Evolutionary conservation across 2,888 invertebrate species (phyloP).

Genomic region (Drosophila ezoana): DNA sequence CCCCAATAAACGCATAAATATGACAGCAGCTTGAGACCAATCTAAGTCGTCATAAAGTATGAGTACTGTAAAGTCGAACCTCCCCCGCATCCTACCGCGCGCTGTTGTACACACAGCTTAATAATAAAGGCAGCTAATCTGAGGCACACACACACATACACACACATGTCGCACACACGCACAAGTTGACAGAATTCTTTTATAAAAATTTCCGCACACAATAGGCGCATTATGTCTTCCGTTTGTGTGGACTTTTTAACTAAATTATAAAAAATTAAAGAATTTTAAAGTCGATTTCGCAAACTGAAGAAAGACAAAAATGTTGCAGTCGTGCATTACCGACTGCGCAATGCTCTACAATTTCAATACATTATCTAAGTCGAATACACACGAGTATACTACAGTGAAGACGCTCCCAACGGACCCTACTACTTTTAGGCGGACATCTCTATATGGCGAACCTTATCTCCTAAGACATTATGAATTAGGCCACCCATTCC

Average conservation of each 20-base stretch:
- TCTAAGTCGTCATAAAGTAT: conserved; percentile 44
- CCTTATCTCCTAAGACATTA: no score
- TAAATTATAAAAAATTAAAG: conserved; percentile 67
- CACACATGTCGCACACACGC: background rate
- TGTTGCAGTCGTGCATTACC: background rate
- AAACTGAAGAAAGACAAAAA: background rate
- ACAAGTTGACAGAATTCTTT: conserved; percentile 29
- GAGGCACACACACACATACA: conserved; percentile 23
- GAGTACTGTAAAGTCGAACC: conserved; percentile 11
- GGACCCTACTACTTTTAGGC: no score
- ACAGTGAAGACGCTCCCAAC: no score
- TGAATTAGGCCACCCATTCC: no score
- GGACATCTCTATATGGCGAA: no score
- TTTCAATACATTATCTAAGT: background rate
- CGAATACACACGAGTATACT: no score
- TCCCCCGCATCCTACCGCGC: background rate
- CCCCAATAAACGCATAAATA: conserved; percentile 65
- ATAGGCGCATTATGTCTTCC: conserved; percentile 42
- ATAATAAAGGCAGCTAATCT: conserved; percentile 67
- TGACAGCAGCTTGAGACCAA: conserved; percentile 37
- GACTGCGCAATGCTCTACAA: conserved; percentile 2
- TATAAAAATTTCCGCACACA: conserved; percentile 52
- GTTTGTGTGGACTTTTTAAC: conserved; percentile 45
- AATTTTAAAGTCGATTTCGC: conserved; percentile 31
- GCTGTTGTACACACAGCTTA: conserved; percentile 35